Evolutionary conservation across 2,888 invertebrate species (phyloP), one percentile per base, ranked within the genome.

Genomic region (Agonopterix arenella): DNA sequence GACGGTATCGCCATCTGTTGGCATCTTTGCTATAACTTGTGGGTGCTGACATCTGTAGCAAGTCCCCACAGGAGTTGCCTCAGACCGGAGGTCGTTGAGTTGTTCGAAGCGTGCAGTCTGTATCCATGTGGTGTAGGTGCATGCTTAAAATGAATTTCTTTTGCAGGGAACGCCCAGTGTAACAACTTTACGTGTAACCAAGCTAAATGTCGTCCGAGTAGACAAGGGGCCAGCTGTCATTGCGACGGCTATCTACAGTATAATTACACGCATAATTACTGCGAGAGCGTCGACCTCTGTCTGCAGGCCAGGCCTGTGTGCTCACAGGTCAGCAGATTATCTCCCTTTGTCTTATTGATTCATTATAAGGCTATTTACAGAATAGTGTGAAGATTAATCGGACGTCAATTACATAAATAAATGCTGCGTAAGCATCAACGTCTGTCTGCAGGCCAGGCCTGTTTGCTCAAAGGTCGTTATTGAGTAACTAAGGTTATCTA

Each of bases 181-280:
- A 51, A 55, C 0, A 72, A 67, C 52, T 65, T 69, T 44, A 75
- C 66, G 0, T 84, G 84, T 47, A n/a, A 40, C 40, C 9, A n/a
- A 7, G 40, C 40, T 9, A n/a, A 4, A n/a, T 40, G 40, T n/a
- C 9, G 3, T 5, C 40, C 10, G 4, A 40, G 40, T n/a, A 9
- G 40, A 9, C 10, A 40, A 18, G 86, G 84, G 0, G 72, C 79
- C 0, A 69, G 71, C 8, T 95, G 95, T 66, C 46, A 89, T 1
- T 95, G 95, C 61, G 37, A 51, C 0, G 45, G 50, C 0, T 37
- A 85, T 18, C 11, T 5, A 1, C 18, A 18, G 10, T 46, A 38
- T 8, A 46, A 38, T 7, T 40, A 9, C 16, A 38, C 11, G 10
- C 11, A 13, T 1, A 46, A n/a, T 3, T 9, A n/a, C n/a, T 40